phyloP scores from a whole-genome alignment of 1,140 invertebrate genomes.

The Drosophila jambulina region DNA sequence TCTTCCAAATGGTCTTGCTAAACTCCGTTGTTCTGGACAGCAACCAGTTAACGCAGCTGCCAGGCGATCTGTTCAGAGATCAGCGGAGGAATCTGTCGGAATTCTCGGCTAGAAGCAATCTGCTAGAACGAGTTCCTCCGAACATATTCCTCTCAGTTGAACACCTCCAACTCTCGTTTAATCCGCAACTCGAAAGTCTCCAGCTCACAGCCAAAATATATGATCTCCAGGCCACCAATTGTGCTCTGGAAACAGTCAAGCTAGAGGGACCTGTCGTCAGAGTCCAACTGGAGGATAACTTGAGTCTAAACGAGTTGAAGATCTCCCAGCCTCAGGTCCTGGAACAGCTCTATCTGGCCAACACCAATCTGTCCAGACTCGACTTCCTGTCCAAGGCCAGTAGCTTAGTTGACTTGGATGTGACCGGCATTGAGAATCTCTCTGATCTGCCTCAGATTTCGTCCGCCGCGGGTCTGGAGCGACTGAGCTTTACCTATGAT shows the following conservation, averaged over 20 bases:
- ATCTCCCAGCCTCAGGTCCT: constrained; percentile 38
- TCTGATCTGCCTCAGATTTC: constrained; percentile 39
- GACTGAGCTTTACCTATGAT: constrained; percentile 53
- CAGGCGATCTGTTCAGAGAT: constrained; percentile 26
- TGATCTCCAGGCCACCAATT: constrained; percentile 42
- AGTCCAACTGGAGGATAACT: constrained; percentile 53
- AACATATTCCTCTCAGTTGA: constrained; percentile 32
- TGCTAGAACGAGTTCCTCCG: constrained; percentile 29
- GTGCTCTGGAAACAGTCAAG: constrained; percentile 23
- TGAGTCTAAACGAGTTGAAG: constrained; percentile 25
- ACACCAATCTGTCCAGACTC: constrained; percentile 42
- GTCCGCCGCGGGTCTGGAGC: constrained; percentile 37
- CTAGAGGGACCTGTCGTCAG: constrained; percentile 20
- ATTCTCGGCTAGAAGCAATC: constrained; percentile 51
- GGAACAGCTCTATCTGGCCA: constrained; percentile 49
- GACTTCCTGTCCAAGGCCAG: constrained; percentile 53
- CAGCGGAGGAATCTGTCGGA: constrained; percentile 25
- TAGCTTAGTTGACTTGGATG: constrained; percentile 55
- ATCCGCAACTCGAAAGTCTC: constrained; percentile 32
- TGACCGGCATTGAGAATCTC: constrained; percentile 49
- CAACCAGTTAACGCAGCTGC: constrained; percentile 41
- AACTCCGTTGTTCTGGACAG: constrained; percentile 48
- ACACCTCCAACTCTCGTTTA: constrained; percentile 43
- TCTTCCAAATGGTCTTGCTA: constrained; percentile 23
- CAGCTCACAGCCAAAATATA: constrained; percentile 25